Evolutionary conservation across 2,888 invertebrate species (phyloP), one percentile per base, ranked within the genome.

Genomic region (Clistopyga incitator): DNA sequence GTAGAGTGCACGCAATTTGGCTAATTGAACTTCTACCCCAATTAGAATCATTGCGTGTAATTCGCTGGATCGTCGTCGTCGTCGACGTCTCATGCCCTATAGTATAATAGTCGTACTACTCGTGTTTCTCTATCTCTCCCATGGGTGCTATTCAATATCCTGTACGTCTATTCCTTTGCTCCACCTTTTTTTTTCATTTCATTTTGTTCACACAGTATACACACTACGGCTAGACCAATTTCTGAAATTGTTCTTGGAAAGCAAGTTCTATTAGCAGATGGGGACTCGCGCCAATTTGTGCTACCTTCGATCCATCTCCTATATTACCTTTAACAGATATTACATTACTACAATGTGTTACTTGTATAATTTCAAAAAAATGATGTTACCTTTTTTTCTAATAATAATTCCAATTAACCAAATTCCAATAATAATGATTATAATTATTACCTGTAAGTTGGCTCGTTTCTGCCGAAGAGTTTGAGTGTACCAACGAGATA

Each of bases 401-500:
- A n/a, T n/a, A n/a, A n/a, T n/a, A n/a, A n/a, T n/a, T n/a, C n/a
- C n/a, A n/a, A n/a, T n/a, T n/a, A n/a, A n/a, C n/a, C n/a, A n/a
- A n/a, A n/a, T n/a, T n/a, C n/a, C n/a, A n/a, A n/a, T n/a, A n/a
- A n/a, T n/a, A 11, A 11, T 42, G 6, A 11, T 52, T 50, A 52
- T 74, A 77, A 85, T 50, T n/a, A 94, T 91, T 94, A 97, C 94
- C 97, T 95, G 93, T 97, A 98, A 65, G 96, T 95, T 88, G 97
- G 97, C 90, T 97, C 97, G 88, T 96, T 96, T 18, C 95, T 92
- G 45, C 95, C 93, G 89, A 94, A 94, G 34, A 94, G 94, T n/a
- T 96, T 95, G 86, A 97, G 94, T 87, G 96, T 95, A 0, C 97
- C 97, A 70, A 97, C 96, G 65, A 97, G 94, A 92, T 97, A 97